These are phyloP conservation scores for Synodontis membranacea DNA, from an alignment of 2,113 vertebrate species.

Conservation along the genomic window DNA sequence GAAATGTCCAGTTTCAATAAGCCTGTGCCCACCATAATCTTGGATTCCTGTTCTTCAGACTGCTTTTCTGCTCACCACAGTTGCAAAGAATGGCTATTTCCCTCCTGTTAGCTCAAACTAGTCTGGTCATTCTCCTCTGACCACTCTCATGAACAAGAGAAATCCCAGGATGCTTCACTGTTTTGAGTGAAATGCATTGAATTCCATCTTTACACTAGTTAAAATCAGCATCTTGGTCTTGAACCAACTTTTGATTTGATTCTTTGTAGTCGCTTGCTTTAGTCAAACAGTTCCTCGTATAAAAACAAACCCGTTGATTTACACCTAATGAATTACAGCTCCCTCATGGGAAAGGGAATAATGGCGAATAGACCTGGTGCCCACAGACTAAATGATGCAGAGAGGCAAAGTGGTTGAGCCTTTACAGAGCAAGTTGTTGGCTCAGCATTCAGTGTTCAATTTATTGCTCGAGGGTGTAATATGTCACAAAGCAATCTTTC, in stretches of 20 bases:
- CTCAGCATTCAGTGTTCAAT: constrained; percentile 43
- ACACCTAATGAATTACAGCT: constrained; percentile 52
- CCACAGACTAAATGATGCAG: constrained; percentile 48
- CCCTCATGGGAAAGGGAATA: constrained; percentile 31
- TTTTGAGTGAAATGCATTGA: background rate
- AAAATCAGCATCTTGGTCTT: background rate
- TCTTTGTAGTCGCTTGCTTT: constrained; percentile 41
- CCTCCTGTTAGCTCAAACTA: background rate
- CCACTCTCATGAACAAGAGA: background rate
- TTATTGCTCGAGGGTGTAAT: constrained; percentile 41
- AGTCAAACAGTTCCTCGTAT: constrained; percentile 37
- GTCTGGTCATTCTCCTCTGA: background rate
- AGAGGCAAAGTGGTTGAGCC: constrained; percentile 28
- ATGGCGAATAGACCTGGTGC: constrained; percentile 32
- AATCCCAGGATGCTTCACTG: background rate
- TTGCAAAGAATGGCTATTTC: background rate
- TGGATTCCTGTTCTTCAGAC: no score
- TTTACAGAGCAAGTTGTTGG: constrained; percentile 41
- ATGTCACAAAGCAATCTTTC: constrained; percentile 57
- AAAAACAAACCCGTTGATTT: constrained; percentile 15
- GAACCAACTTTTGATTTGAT: constrained; percentile 33
- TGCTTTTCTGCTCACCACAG: background rate
- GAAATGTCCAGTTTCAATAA: no score
- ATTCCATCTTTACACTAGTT: background rate
- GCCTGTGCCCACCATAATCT: no score